Percentiles rank a stretch among this genome's conserved stretches.
Conservation (phyloP, 2,113 vertebrate species). For the Jaculus jaculus region DNA sequence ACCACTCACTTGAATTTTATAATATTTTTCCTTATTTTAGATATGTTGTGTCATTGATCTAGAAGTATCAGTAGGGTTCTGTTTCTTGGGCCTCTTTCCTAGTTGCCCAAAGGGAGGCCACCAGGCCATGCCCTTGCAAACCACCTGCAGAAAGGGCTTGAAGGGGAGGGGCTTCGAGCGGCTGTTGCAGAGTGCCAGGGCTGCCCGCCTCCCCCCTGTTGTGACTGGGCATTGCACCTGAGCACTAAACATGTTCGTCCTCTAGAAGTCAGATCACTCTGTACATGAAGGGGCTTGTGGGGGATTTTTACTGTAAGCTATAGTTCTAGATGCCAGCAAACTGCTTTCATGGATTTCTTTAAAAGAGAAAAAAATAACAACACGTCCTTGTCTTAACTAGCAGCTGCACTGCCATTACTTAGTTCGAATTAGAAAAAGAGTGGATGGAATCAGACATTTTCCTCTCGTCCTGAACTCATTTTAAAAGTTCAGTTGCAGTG, state of each 20-base stretch:
- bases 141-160: background rate
- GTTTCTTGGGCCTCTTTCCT: background rate
- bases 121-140: background rate
- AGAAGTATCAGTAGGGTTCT: background rate
- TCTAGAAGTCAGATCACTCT: background rate
- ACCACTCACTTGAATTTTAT: constrained; percentile 19
- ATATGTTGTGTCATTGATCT: background rate
- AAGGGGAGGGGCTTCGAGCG: background rate
- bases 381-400: background rate
- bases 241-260: background rate
- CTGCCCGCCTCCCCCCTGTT: background rate
- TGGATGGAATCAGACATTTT: background rate
- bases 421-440: background rate
- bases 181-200: background rate
- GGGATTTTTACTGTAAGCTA: constrained; percentile 64
- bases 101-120: background rate
- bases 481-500: constrained; percentile 13
- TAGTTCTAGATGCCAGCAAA: background rate
- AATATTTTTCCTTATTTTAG: constrained; percentile 10
- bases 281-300: background rate
- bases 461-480: constrained; percentile 18
- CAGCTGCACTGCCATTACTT: background rate
- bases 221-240: background rate
- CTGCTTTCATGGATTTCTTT: constrained; percentile 56
- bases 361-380: background rate